phyloP scores from a whole-genome alignment of 2,113 vertebrate species.

The Callionymus lyra region DNA sequence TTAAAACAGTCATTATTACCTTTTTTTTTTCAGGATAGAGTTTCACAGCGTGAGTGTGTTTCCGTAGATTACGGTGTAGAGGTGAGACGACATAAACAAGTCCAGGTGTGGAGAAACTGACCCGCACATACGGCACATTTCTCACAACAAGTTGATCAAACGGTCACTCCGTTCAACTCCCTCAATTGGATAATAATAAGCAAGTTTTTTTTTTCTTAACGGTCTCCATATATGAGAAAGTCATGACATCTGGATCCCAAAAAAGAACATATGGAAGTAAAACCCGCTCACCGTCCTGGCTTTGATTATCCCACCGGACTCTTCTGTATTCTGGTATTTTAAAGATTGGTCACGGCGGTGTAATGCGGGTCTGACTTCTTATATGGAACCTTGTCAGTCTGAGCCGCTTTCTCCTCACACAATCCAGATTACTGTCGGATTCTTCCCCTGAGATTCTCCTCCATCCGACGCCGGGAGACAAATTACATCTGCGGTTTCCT shows the following conservation, averaged over 20 bases:
- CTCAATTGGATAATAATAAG: slow-evolving; percentile 26
- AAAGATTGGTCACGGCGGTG: slow-evolving; percentile 9
- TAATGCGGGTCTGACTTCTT: slow-evolving; percentile 8
- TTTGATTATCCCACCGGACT: slow-evolving; percentile 28
- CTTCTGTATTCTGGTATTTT: slow-evolving; percentile 20
- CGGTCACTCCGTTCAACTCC: slow-evolving; percentile 14
- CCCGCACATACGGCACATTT: slow-evolving; percentile 4
- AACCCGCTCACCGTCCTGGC: slow-evolving; percentile 27
- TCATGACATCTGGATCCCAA: slow-evolving; percentile 46
- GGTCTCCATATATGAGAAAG: slow-evolving; percentile 14
- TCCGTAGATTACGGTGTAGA: slow-evolving; percentile 19
- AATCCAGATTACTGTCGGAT: slow-evolving; percentile 1
- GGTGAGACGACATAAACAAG: slow-evolving; percentile 38
- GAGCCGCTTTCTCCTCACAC: no score
- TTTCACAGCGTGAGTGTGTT: slow-evolving; percentile 19
- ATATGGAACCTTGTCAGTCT: no score
- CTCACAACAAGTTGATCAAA: slow-evolving; percentile 16
- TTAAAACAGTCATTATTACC: slow-evolving; percentile 20
- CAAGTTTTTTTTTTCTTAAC: slow-evolving; percentile 2
- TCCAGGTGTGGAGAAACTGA: slow-evolving; percentile 39
- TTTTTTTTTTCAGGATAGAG: slow-evolving; percentile 11
- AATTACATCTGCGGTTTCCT: slow-evolving; percentile 20
- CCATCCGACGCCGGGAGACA: slow-evolving; percentile 15
- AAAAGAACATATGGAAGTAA: slow-evolving; percentile 35
- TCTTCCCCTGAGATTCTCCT: slow-evolving; percentile 13